Evolutionary conservation across 92 coral and sea anemone species (phyloP), one percentile per base, ranked within the genome.

Genomic region (Virgularia gustaviana): DNA sequence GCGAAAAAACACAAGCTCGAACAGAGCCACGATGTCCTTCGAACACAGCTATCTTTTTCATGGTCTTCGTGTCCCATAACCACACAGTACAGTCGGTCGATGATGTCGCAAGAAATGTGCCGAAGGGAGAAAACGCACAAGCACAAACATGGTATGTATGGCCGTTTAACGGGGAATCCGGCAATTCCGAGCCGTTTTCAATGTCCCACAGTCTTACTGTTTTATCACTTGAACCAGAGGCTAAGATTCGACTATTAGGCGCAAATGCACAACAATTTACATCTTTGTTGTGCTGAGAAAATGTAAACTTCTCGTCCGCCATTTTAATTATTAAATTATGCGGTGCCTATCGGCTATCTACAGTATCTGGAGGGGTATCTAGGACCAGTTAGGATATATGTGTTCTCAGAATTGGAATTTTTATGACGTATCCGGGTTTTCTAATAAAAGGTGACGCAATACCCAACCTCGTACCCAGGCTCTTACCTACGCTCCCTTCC

Each of bases 11-110:
- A 38, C 98, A 92, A 15, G 89, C 91, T 20, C 98, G 75, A 9
- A 92, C 96, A 6, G 89, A 95, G 13, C 96, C 90, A 19, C 87
- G 89, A 63, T 92, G 98, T 22, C 98, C 96, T 37, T 89, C 90
- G 10, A 92, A 72, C 47, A 88, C 91, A 53, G 90, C 85, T 47
- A 89, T 56, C 65, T 82, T 81, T 59, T 85, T 83, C 11, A 91
- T 89, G 6, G 96, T 78, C 45, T 83, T 87, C 7, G 87, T 83
- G 74, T 92, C 96, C 98, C 98, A 92, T 30, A 92, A 78, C 44
- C 82, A 83, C 53, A 92, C 79, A 42, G 85, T 92, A 71, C 90
- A 85, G 61, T 92, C 98, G 24, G 96, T 89, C 20, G 98, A 92
- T 10, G 94, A 96, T 23, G 98, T 89, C 11, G 98, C 98, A 37